Conservation (phyloP, 1,140 invertebrate genomes). For the Saccostrea cuccullata region DNA sequence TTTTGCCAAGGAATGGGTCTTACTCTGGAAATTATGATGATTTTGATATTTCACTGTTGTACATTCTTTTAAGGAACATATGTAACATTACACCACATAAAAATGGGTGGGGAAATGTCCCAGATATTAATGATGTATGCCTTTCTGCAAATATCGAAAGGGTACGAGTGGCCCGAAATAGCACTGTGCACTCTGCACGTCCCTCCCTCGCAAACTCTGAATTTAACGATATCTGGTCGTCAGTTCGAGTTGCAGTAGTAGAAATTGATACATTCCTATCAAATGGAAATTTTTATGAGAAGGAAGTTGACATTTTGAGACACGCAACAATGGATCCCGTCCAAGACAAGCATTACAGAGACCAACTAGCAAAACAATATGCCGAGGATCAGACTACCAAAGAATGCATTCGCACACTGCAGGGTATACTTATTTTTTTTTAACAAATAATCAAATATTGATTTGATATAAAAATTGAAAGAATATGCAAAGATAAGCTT, state of each 20-base stretch:
- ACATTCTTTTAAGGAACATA: too few species aligned
- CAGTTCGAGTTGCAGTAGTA: not conserved
- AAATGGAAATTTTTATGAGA: not conserved
- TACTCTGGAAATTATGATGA: conserved; percentile 30
- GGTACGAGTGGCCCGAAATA: conserved; percentile 16
- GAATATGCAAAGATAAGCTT: too few species aligned
- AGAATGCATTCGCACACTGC: not conserved
- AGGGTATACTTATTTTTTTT: too few species aligned
- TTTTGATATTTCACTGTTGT: too few species aligned
- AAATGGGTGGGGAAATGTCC: too few species aligned
- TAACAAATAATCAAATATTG: too few species aligned
- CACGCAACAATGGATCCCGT: too few species aligned
- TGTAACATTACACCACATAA: too few species aligned
- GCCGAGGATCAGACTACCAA: not conserved
- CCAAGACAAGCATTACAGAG: too few species aligned
- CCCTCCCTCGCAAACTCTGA: not conserved
- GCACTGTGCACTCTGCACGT: not conserved
- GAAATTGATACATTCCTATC: not conserved
- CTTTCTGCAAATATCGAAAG: conserved; percentile 34
- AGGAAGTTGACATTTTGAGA: too few species aligned
- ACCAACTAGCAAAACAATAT: not conserved
- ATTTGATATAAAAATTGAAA: too few species aligned
- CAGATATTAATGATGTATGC: too few species aligned
- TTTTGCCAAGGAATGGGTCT: not conserved
- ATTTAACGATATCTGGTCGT: conserved; percentile 3